Percentiles rank a stretch among this genome's conserved stretches.
Conservation (phyloP, 2,113 vertebrate species). For the Cheirogaleus medius region DNA sequence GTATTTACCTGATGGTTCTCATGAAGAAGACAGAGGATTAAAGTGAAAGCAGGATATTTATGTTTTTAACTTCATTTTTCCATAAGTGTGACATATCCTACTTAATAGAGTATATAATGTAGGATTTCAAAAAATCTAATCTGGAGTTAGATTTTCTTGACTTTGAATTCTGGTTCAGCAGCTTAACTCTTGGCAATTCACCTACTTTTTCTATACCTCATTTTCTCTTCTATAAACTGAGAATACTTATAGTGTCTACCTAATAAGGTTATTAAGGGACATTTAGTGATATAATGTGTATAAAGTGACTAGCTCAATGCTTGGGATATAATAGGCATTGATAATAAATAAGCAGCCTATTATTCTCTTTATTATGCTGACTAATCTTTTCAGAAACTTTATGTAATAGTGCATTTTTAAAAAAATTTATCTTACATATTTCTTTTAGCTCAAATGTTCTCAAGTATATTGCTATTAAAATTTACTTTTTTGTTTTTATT, state of each 20-base stretch:
- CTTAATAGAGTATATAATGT: neutral
- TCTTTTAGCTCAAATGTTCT: neutral
- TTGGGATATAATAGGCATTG: neutral
- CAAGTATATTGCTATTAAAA: neutral
- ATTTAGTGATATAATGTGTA: neutral
- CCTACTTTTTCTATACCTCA: neutral
- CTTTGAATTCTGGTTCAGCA: constrained; percentile 14
- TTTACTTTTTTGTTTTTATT: constrained; percentile 14
- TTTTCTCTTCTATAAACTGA: neutral
- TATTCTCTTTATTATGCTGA: neutral
- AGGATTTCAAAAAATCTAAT: neutral
- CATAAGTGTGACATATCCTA: neutral
- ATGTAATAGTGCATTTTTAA: neutral
- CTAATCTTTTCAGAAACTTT: neutral
- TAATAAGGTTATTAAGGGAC: neutral
- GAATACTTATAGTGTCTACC: neutral
- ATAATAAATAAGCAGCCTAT: neutral
- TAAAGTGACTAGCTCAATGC: neutral
- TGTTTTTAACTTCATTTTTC: neutral
- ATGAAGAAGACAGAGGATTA: neutral
- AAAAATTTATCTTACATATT: neutral
- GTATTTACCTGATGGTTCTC: neutral
- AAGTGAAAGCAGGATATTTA: neutral
- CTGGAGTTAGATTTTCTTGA: neutral
- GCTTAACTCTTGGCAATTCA: neutral